Conservation (phyloP, 2,113 vertebrate species). For the Thermophis baileyi region DNA sequence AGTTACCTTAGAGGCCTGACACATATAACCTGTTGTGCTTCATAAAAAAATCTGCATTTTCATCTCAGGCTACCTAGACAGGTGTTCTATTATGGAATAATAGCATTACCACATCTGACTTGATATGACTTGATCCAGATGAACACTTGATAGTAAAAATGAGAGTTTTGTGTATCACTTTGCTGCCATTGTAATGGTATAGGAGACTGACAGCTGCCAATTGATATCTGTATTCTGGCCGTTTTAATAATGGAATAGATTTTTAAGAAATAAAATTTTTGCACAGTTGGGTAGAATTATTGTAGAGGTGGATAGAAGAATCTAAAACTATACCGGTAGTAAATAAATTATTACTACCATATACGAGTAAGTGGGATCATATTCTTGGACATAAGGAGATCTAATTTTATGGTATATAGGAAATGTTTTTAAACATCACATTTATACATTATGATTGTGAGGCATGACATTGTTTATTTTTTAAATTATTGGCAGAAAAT, state of each 20-base stretch:
- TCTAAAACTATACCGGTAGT: too few species aligned
- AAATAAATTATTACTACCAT: not conserved
- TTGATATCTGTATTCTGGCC: not conserved
- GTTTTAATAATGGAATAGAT: not conserved
- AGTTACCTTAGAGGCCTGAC: not conserved
- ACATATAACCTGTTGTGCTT: not conserved
- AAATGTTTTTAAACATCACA: not conserved
- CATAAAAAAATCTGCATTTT: not conserved
- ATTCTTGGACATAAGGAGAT: not conserved
- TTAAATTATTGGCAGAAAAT: not conserved
- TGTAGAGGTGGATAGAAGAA: not conserved
- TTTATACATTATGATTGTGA: not conserved
- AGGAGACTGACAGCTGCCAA: not conserved
- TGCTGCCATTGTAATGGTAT: not conserved
- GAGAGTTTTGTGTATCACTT: not conserved
- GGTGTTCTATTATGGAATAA: not conserved
- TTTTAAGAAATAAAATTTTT: not conserved
- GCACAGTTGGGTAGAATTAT: not conserved
- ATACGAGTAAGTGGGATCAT: not conserved
- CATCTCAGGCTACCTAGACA: not conserved
- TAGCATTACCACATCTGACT: not conserved
- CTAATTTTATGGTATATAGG: too few species aligned
- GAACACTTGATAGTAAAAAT: not conserved
- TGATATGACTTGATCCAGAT: not conserved
- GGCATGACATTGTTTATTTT: not conserved